Evolutionary conservation across 2,113 vertebrate species (phyloP).

Genomic region (Okapia johnstoni): DNA sequence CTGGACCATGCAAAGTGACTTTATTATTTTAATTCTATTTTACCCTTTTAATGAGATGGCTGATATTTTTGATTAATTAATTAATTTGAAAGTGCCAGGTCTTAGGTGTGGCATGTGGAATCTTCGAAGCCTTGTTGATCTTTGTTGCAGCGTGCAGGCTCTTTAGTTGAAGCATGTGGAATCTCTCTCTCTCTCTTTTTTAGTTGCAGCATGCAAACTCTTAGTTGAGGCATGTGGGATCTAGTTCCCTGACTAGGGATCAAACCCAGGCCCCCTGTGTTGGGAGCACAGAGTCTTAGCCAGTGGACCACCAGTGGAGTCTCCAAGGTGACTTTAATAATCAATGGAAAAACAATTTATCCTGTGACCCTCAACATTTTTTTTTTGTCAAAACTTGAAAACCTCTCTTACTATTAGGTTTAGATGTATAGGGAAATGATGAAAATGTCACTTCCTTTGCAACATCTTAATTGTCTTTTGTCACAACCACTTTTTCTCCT

Average conservation of each 20-base stretch:
- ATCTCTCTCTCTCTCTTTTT: not conserved
- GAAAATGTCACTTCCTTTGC: not conserved
- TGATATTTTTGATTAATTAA: not conserved
- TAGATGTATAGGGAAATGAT: not conserved
- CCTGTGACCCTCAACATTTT: not conserved
- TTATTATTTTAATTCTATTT: not conserved
- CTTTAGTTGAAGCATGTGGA: not conserved
- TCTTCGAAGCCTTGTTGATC: not conserved
- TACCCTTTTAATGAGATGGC: not conserved
- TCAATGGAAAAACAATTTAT: not conserved
- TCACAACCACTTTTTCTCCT: not conserved
- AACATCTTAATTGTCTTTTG: slow-evolving; percentile 15
- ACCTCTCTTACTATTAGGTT: not conserved
- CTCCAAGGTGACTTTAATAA: not conserved
- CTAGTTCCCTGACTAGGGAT: not conserved
- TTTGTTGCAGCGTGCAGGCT: not conserved
- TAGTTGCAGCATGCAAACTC: not conserved
- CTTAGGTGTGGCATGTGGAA: not conserved
- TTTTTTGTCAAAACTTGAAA: not conserved
- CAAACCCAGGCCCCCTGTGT: not conserved
- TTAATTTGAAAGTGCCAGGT: not conserved
- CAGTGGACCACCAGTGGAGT: not conserved
- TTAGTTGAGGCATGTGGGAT: not conserved
- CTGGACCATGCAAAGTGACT: not conserved
- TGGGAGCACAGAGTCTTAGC: not conserved